These are phyloP conservation scores for Thysanoteuthis rhombus DNA, from an alignment of 2,888 invertebrate genomes.

Conservation along the genomic window DNA sequence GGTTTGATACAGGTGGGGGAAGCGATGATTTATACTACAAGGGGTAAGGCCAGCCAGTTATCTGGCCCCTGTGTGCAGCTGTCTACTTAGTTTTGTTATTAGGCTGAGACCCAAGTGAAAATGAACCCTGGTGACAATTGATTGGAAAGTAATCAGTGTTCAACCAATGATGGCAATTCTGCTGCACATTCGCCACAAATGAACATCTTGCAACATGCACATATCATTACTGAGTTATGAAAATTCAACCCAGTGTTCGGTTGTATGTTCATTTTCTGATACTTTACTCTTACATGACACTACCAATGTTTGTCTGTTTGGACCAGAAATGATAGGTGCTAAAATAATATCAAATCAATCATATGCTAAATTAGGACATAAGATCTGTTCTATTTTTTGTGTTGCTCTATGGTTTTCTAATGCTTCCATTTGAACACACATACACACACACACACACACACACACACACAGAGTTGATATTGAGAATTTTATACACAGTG, in stretches of 20 bases:
- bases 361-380: background rate
- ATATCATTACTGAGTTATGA: background rate
- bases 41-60: background rate
- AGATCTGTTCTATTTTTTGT: background rate
- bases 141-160: slow-evolving; percentile 12
- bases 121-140: background rate
- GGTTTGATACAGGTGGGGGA: background rate
- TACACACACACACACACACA: background rate
- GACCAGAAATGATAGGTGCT: background rate
- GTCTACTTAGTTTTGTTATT: background rate
- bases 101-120: background rate
- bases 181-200: background rate
- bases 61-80: background rate
- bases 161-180: background rate
- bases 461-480: too few relatives aligned
- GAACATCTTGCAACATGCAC: background rate
- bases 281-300: background rate
- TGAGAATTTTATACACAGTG: too few relatives aligned
- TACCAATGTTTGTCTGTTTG: background rate
- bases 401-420: background rate
- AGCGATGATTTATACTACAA: background rate
- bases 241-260: background rate
- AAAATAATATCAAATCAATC: slow-evolving; percentile 12
- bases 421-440: background rate
- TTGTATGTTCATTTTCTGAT: background rate